Conservation (phyloP, 2,113 vertebrate species). For the Equus przewalskii region DNA sequence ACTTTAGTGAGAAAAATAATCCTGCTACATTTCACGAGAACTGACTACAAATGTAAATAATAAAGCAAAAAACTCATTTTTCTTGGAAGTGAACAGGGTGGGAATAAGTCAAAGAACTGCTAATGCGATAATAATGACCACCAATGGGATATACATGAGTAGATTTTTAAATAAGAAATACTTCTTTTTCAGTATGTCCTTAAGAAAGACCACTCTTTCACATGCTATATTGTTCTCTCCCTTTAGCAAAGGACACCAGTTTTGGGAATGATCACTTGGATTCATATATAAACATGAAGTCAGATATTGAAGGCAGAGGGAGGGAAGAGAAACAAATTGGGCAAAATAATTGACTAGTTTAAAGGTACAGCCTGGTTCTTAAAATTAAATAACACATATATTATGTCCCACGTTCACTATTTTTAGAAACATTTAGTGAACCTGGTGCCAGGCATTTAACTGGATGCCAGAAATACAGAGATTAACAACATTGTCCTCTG, state of each 20-base stretch:
- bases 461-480: not conserved
- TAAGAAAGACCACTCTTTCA: not conserved
- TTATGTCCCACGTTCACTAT: not conserved
- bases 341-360: not conserved
- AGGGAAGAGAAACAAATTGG: not conserved
- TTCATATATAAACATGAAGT: not conserved
- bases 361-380: not conserved
- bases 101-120: not conserved
- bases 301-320: not conserved
- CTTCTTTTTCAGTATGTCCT: not conserved
- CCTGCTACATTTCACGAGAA: not conserved
- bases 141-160: not conserved
- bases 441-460: not conserved
- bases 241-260: not conserved
- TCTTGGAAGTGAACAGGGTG: not conserved
- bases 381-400: constrained; percentile 27
- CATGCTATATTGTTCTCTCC: not conserved
- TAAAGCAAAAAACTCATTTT: not conserved
- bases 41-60: not conserved
- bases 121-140: not conserved
- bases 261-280: not conserved
- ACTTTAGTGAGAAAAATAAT: not conserved
- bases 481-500: not conserved
- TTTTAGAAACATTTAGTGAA: constrained; percentile 10
- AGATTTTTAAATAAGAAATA: not conserved